Evolutionary conservation across 2,113 vertebrate genomes (phyloP), one percentile per base, ranked within the genome.

Genomic region (Gobio gobio): DNA sequence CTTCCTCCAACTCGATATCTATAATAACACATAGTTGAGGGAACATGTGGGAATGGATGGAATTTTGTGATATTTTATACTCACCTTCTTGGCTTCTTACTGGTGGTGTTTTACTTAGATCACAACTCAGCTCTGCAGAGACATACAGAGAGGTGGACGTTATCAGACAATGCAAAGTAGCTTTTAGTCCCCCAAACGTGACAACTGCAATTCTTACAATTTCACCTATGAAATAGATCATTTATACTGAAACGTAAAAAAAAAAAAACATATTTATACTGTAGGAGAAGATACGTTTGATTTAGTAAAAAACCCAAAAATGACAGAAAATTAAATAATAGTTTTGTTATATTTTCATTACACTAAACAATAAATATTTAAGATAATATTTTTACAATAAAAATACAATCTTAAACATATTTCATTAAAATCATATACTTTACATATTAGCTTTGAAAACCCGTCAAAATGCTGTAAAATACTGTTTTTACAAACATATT

Each of bases 1-100:
- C 94, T 88, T 97, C 95, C 78, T 96, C 94, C 22, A 91, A 92
- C 82, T 94, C 94, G 14, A 85, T 78, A 24, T 90, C 89, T 90
- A 83, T 43, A 58, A 13, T 61, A 45, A 73, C 20, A 86, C 29
- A 9, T 2, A 84, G 51, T 26, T 22, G 51, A 73, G 66, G 47
- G 64, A 70, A 72, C 10, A 36, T 51, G n/a, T 33, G 12, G 78
- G 24, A 81, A 36, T 13, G 26, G 43, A 12, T 18, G 24, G 26
- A 77, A 24, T 22, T 9, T 29, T 64, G 9, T 47, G 18, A 68
- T 29, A 33, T 58, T 24, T 75, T 18, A 77, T 3, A 77, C 61
- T 94, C 87, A 95, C 95, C 94, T 87, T 92, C 90, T 18, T 89
- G 90, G 86, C 81, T 94, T 87, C 90, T 94, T 89, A 89, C 90